A percentile compares a stretch with the other conserved stretches of the same genome.
phyloP scores from a whole-genome alignment of 2,888 invertebrate species.

The Schizaphis graminum region DNA sequence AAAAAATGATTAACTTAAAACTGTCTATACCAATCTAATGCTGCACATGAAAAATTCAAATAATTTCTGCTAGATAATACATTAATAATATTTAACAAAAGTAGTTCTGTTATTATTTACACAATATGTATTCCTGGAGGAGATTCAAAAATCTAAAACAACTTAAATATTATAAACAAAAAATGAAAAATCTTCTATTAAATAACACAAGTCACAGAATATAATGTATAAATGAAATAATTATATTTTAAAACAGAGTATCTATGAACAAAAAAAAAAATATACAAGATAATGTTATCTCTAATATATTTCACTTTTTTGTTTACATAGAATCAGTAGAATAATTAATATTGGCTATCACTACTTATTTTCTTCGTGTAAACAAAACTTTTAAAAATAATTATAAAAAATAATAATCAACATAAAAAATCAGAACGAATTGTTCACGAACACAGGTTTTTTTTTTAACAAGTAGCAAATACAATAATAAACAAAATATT shows the following conservation, averaged over 20 bases:
- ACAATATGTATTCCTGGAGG: neutral
- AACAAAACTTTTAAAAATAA: neutral
- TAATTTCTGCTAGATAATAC: neutral
- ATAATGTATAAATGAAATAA: conserved; percentile 16
- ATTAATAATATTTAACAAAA: neutral
- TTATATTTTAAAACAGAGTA: neutral
- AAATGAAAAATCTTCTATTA: conserved; percentile 18
- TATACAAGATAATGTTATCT: conserved; percentile 24
- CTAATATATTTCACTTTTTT: conserved; percentile 28
- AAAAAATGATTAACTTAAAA: neutral
- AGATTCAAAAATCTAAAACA: conserved; percentile 36
- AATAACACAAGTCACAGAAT: neutral
- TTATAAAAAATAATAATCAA: neutral
- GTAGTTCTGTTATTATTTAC: conserved; percentile 13
- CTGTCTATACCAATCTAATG: neutral
- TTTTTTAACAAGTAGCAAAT: conserved; percentile 15
- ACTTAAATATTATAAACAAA: conserved; percentile 55
- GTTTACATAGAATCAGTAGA: conserved; percentile 5
- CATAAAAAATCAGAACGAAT: conserved; percentile 24
- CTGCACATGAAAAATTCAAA: neutral
- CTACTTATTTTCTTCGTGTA: neutral
- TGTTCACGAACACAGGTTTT: conserved; percentile 20
- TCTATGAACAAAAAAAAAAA: conserved; percentile 25
- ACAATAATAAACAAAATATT: conserved; percentile 6
- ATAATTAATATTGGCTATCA: neutral